Percentiles rank a stretch among this genome's conserved stretches.
phyloP scores from a whole-genome alignment of 1,140 invertebrate species.

The Lineus longissimus region DNA sequence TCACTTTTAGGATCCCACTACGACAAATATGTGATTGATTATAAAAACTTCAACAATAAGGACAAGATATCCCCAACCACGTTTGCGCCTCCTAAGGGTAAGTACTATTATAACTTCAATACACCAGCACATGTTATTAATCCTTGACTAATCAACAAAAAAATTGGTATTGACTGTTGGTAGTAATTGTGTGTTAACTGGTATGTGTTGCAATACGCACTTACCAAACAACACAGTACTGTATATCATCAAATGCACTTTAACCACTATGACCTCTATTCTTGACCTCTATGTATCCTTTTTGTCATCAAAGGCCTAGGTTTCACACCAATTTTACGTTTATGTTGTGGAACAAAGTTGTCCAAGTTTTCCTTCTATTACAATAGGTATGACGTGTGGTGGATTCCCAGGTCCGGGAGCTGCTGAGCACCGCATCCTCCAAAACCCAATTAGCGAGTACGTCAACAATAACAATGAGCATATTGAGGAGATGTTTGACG shows the following conservation, averaged over 20 bases:
- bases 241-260: background rate
- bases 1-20: conserved; percentile 88
- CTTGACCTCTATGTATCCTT: too few species aligned
- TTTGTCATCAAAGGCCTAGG: too few species aligned
- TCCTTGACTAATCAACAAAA: too few species aligned
- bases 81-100: conserved; percentile 59
- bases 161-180: too few species aligned
- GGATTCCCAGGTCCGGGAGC: conserved; percentile 84
- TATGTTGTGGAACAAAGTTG: too few species aligned
- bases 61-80: conserved; percentile 63
- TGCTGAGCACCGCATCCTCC: conserved; percentile 28
- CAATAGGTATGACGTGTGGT: conserved; percentile 68
- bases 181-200: too few species aligned
- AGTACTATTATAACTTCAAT: background rate
- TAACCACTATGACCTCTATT: background rate
- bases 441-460: conserved; percentile 90
- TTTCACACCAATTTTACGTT: too few species aligned
- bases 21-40: conserved; percentile 89
- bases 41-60: conserved; percentile 68
- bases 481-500: conserved; percentile 72
- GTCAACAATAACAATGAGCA: conserved; percentile 70
- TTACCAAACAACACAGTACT: background rate
- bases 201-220: too few species aligned
- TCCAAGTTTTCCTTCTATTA: background rate
- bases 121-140: too few species aligned